Evolutionary conservation across 1,140 invertebrate genomes (phyloP).

Genomic region (Aphaenogaster ashmeadi): DNA sequence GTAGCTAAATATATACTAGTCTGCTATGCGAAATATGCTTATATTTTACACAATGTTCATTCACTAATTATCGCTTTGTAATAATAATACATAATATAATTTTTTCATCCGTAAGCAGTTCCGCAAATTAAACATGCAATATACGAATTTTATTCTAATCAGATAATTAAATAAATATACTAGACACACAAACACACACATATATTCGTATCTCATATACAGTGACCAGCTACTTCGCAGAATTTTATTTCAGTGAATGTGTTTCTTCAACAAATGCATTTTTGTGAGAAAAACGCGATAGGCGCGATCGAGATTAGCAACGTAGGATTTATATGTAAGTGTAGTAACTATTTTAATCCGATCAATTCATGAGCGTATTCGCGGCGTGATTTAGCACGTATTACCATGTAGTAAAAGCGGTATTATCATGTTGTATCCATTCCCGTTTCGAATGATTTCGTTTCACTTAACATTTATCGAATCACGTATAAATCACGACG

Average conservation of each 20-base stretch:
- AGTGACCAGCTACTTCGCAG: not conserved
- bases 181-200: too few relatives aligned
- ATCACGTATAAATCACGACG: not conserved
- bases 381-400: not conserved
- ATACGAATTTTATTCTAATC: not conserved
- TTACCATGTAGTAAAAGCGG: not conserved
- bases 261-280: not conserved
- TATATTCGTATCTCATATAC: not conserved
- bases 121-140: not conserved
- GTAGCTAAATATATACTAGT: not conserved
- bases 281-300: not conserved
- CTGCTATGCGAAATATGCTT: not conserved
- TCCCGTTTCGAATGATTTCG: not conserved
- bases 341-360: not conserved
- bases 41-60: not conserved
- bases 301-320: not conserved
- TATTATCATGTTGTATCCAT: not conserved
- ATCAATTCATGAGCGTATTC: not conserved
- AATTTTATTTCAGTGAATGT: not conserved
- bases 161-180: not conserved
- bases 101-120: not conserved
- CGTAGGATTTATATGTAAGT: not conserved
- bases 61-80: not conserved
- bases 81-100: not conserved
- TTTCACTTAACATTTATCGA: constrained; percentile 23